Conservation (phyloP, 2,888 invertebrate species). For the Metellina segmentata region DNA sequence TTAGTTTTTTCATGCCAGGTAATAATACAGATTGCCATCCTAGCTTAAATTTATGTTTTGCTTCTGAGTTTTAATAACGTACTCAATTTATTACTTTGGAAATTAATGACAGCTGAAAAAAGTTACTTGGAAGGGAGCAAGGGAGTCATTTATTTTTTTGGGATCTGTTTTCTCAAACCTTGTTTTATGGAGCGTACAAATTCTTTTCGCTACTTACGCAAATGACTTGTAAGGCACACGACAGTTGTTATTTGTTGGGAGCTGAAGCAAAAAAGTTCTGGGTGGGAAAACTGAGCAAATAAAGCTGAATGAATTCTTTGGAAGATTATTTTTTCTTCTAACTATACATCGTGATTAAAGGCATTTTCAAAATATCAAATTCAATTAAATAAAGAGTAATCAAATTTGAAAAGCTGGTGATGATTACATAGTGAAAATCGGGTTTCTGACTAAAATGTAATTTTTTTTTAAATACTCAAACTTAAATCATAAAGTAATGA, state of each 20-base stretch:
- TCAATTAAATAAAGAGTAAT: neutral
- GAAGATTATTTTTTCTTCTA: neutral
- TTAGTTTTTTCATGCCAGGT: slow-evolving; percentile 48
- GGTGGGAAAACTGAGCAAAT: slow-evolving; percentile 6
- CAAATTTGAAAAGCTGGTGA: neutral
- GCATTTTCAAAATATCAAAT: neutral
- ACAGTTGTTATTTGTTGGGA: slow-evolving; percentile 45
- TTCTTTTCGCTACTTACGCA: slow-evolving; percentile 55
- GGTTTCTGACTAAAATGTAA: too few relatives aligned
- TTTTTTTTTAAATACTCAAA: too few relatives aligned
- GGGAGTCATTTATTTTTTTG: slow-evolving; percentile 34
- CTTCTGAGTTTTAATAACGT: slow-evolving; percentile 59
- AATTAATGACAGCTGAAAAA: slow-evolving; percentile 61
- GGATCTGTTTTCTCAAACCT: slow-evolving; percentile 5
- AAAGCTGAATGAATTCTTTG: neutral
- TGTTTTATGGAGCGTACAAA: slow-evolving; percentile 56
- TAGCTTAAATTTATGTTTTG: slow-evolving; percentile 61
- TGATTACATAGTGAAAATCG: neutral
- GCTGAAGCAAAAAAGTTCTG: slow-evolving; percentile 2
- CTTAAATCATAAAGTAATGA: too few relatives aligned
- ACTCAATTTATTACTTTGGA: slow-evolving; percentile 61
- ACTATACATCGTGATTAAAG: neutral
- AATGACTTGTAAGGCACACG: slow-evolving; percentile 44
- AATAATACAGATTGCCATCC: slow-evolving; percentile 40
- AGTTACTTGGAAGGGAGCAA: slow-evolving; percentile 1